Conservation (phyloP, 1,140 invertebrate genomes). For the Trichonephila clavata region DNA sequence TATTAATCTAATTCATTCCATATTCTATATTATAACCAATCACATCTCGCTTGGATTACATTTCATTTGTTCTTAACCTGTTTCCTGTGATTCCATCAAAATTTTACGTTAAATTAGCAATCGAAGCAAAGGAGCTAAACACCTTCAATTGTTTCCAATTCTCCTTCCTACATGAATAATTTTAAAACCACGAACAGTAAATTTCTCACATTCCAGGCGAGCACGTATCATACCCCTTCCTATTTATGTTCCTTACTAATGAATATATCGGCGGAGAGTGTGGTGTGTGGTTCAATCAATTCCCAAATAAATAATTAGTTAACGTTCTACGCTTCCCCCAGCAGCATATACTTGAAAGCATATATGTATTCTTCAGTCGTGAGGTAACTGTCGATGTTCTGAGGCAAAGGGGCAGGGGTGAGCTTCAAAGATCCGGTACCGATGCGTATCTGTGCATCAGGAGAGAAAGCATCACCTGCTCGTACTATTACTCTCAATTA, state of each 20-base stretch:
- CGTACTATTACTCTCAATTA: conserved; percentile 74
- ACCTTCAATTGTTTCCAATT: neutral
- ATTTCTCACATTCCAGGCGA: neutral
- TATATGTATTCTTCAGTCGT: conserved; percentile 54
- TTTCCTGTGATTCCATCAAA: neutral
- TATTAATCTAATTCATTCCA: neutral
- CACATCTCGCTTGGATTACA: neutral
- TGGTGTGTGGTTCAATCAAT: conserved; percentile 26
- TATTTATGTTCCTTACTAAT: neutral
- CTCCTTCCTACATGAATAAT: neutral
- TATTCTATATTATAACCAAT: neutral
- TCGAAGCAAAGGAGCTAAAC: neutral
- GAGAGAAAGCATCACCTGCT: conserved; percentile 72
- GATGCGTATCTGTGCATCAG: conserved; percentile 58
- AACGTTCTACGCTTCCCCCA: neutral
- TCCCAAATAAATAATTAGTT: conserved; percentile 51
- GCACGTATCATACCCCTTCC: neutral
- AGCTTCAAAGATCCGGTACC: conserved; percentile 68
- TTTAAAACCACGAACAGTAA: neutral
- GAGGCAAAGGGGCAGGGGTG: neutral
- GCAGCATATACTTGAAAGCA: conserved; percentile 28
- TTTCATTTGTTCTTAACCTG: neutral
- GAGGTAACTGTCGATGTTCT: conserved; percentile 48
- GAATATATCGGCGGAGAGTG: neutral
- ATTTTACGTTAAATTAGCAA: neutral